phyloP scores from a whole-genome alignment of 2,113 vertebrate species.

The Menidia beryllina region DNA sequence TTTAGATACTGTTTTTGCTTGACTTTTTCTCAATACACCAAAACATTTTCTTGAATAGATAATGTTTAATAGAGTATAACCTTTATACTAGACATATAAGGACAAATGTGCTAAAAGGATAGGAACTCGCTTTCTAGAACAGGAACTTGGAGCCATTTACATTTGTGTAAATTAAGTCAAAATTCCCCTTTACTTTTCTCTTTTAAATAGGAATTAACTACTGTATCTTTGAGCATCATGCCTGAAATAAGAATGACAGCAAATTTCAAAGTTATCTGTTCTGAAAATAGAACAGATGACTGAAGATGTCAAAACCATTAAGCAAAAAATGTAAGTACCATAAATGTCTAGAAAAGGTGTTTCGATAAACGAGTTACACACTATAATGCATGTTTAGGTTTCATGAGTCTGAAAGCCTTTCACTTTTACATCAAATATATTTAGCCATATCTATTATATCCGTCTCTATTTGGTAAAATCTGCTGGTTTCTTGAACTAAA shows the following conservation, averaged over 20 bases:
- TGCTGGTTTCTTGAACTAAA: too few species aligned
- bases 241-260: not conserved
- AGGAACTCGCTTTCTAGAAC: conserved; percentile 3
- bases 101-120: not conserved
- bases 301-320: too few species aligned
- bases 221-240: not conserved
- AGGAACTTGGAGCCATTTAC: conserved; percentile 15
- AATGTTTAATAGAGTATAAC: not conserved
- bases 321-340: too few species aligned
- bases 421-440: too few species aligned
- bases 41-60: not conserved
- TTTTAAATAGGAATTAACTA: not conserved
- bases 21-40: not conserved
- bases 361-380: too few species aligned
- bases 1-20: not conserved
- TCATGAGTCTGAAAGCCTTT: too few species aligned
- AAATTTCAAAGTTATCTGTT: too few species aligned
- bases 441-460: too few species aligned
- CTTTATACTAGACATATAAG: not conserved
- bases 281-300: too few species aligned
- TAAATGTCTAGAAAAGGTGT: too few species aligned
- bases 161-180: not conserved
- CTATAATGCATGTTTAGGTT: too few species aligned
- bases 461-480: too few species aligned
- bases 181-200: not conserved